phyloP scores from a whole-genome alignment of 2,888 invertebrate species.

The Tromatobia lineatoria region DNA sequence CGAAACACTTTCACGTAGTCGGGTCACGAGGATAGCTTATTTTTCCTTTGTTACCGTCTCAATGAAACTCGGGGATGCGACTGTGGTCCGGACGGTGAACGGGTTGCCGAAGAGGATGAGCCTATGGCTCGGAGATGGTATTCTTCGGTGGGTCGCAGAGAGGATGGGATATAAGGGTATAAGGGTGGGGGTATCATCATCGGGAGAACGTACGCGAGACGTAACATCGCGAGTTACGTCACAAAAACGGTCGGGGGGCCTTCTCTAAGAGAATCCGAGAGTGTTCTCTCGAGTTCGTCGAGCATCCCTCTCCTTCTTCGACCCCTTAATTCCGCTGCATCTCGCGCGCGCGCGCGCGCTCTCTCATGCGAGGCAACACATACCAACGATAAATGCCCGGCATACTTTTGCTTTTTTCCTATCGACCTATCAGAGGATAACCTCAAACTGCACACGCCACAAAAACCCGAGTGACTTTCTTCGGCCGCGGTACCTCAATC shows the following conservation, averaged over 20 bases:
- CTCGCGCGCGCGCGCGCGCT: slow-evolving; percentile 22
- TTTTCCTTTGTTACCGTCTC: slow-evolving; percentile 75
- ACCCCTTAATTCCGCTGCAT: background rate
- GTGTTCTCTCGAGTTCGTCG: slow-evolving; percentile 25
- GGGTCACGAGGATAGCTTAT: slow-evolving; percentile 50
- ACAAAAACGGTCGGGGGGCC: slow-evolving; percentile 58
- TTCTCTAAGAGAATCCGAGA: slow-evolving; percentile 48
- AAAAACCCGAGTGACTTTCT: slow-evolving; percentile 43
- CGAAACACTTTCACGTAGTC: slow-evolving; percentile 62
- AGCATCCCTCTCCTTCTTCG: slow-evolving; percentile 49
- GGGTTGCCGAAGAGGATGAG: slow-evolving; percentile 76
- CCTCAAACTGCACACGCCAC: slow-evolving; percentile 25
- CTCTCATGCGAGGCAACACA: slow-evolving; percentile 5
- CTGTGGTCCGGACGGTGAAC: slow-evolving; percentile 77
- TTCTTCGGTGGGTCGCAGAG: slow-evolving; percentile 49
- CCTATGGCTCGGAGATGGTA: slow-evolving; percentile 48
- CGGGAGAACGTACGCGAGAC: slow-evolving; percentile 63
- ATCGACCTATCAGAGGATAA: slow-evolving; percentile 13
- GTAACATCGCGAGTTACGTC: slow-evolving; percentile 75
- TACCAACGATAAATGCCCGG: slow-evolving; percentile 27
- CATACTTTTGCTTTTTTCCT: slow-evolving; percentile 27
- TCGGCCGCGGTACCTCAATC: slow-evolving; percentile 26
- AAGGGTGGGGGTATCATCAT: slow-evolving; percentile 23
- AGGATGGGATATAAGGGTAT: slow-evolving; percentile 64
- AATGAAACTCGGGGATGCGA: slow-evolving; percentile 81